Evolutionary conservation across 2,888 invertebrate species (phyloP), one percentile per base, ranked within the genome.

Genomic region (Taenaris catops): DNA sequence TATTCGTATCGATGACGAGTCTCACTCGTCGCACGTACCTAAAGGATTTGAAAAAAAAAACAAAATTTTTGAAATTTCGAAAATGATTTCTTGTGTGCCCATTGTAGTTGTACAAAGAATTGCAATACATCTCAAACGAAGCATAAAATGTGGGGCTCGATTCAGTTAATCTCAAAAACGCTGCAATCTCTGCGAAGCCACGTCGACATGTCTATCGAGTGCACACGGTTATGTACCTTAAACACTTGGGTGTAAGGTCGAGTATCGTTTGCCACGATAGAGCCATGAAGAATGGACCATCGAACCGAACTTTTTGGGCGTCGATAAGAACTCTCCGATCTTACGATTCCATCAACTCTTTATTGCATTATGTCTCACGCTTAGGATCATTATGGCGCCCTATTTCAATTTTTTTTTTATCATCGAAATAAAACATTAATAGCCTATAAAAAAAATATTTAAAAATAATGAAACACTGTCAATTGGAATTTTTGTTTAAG

Each of bases 111-210:
- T 4, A 2, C 4, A 14, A 4, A 14, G 3, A 14, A 3, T 14
- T 3, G 4, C 6, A 16, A 16, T 24, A 10, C 8, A 5, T 19
- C 17, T 18, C 4, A 26, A 37, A 34, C 32, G 35, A 35, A 34
- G 41, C 34, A 4, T 26, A 25, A 12, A 26, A 35, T 11, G 40
- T 41, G 40, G 40, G 40, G 37, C 25, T 40, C 28, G 14, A 21
- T 21, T 25, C 5, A 12, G 36, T 28, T 37, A 27, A 34, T 27
- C 21, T 40, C 34, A 32, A 34, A 34, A 41, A 28, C 41, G 41
- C 45, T 39, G 48, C 46, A 37, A 29, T 35, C 46, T 43, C 37
- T 33, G 41, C 38, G 41, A 25, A 11, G 11, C 9, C 16, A 16
- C 35, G 21, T 25, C 19, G 8, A 9, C 26, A 21, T 25, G 6